Evolutionary conservation across 1,140 invertebrate species (phyloP), one percentile per base, ranked within the genome.

Genomic region (Bombyx mori): DNA sequence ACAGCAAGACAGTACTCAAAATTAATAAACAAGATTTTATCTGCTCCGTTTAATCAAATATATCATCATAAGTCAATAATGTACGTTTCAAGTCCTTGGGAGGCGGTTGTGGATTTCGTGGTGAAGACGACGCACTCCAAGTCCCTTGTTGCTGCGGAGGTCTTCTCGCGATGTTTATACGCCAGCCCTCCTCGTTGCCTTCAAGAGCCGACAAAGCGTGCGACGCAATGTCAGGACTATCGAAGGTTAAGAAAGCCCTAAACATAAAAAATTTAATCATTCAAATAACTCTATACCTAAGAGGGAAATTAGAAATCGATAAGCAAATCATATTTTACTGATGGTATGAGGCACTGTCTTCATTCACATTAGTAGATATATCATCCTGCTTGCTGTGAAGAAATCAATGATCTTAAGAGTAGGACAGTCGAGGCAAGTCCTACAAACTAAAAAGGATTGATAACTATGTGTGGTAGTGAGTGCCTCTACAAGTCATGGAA

Each of bases 211-310:
- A 90, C 62, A 98, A 97, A 1, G 97, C 96, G 69, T 93, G 91
- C 52, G 96, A 93, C 9, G 96, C 95, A 44, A 93, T 91, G 63
- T 97, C 96, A 12, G 94, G 89, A 72, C 95, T 96, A 62, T 97
- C 96, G 89, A 98, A 99, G 5, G 96, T 97, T 7, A 99, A 91
- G 89, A 97, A 98, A 8, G 95, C 96, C 76, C 96, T 95, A 75
- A 77, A 35, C 26, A 35, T n/a, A 8, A 7, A 47, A n/a, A 47
- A 47, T 47, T 7, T 4, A 7, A 47, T 18, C 46, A 47, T 7
- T 47, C 10, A 26, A 50, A 18, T 18, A 50, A 50, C 48, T 26
- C 12, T 50, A 50, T 50, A 47, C 45, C 45, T 10, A 47, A 2
- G 2, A 10, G 8, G 45, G 8, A 47, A 10, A 12, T 47, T 9